Base-by-base conservation (phyloP, 23 tunicate genomes). In the Trididemnum miniatum region DNA sequence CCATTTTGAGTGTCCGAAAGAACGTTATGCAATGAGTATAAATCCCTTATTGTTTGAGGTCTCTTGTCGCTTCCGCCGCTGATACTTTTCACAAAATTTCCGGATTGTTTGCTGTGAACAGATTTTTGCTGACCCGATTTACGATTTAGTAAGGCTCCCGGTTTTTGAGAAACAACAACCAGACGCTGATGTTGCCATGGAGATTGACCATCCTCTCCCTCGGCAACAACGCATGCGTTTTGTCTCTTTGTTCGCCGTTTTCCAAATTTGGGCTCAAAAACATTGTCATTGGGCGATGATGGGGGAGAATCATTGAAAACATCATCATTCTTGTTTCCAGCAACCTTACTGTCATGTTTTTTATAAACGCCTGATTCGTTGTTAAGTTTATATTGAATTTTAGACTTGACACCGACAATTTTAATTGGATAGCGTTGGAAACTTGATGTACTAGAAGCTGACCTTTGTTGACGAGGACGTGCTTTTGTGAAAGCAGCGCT, bases 1-100 rank as follows among this genome's bases (percentile, higher is more conserved):
- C 99, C 99, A 59, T 95, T 95, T 38, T 90, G 95, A 0, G 99
- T 95, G 76, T 95, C 96, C 44, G 99, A 95, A 24, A 95, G 79
- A 20, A 95, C 99, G 76, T 95, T 84, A 57, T 90, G 96, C 12
- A 95, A 57, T 2, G 96, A 86, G 79, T 95, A 95, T 31, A 95
- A 51, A 83, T 95, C 96, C 57, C 99, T 74, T 7, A 95, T 90
- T 28, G 99, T 90, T 23, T 79, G 76, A 1, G 83, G 37, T 36
- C 88, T 39, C 26, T 83, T 84, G 20, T 77, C 84, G 80, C 72
- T 83, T 69, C 82, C 40, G 40, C 44, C 37, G 35, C 76, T 36
- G 63, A 36, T 62, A 7, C 23, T 0, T 34, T 37, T 38, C 32
- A 20, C 35, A 20, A 32, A 20, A 7, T 18, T 27, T n/a, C 28